Base-by-base conservation (phyloP, 2,113 vertebrate genomes). In the Argyrosomus japonicus region DNA sequence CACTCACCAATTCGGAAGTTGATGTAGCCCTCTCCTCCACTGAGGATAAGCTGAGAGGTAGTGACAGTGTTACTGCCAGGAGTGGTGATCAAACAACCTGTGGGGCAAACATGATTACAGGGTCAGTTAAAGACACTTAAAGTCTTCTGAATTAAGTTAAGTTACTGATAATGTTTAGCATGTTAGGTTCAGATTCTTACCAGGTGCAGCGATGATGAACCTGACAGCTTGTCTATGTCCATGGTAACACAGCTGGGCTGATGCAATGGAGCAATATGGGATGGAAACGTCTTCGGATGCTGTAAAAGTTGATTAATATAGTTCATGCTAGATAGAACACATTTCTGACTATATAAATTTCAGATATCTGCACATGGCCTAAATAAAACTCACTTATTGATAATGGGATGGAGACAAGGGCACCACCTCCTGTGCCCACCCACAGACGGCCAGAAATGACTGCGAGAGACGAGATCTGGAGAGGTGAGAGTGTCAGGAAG, bases 11-110 rank as follows among this genome's bases (percentile, higher is more conserved):
- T 96, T 40, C 95, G 86, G 81, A 97, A 96, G 77, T 96, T 96
- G 72, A 96, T 95, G 87, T 97, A 96, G 36, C 95, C 96, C 86
- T 97, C 96, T 70, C 96, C 96, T 80, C 96, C 96, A 71, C 96
- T 96, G 82, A 97, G 93, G 69, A 96, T 93, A 13, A 96, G 92
- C 74, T 94, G 93, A 93, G 95, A 87, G 80, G 91, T 83, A 86
- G 91, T 80, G 47, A 88, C 74, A n/a, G 91, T 61, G 65, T 75
- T 85, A 68, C 83, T 87, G 67, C 92, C 93, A 57, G 86, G 74
- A 36, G 91, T 91, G 5, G 89, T 77, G 73, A 89, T 92, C 85
- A 94, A 85, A 81, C 95, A 96, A 47, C 93, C 96, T 97, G 81
- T 10, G 61, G 47, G 43, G 2, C 1, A 73, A 14, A 81, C 2